Percentiles rank a stretch among this genome's conserved stretches.
phyloP scores from a whole-genome alignment of 2,113 vertebrate genomes.

The Physeter macrocephalus region DNA sequence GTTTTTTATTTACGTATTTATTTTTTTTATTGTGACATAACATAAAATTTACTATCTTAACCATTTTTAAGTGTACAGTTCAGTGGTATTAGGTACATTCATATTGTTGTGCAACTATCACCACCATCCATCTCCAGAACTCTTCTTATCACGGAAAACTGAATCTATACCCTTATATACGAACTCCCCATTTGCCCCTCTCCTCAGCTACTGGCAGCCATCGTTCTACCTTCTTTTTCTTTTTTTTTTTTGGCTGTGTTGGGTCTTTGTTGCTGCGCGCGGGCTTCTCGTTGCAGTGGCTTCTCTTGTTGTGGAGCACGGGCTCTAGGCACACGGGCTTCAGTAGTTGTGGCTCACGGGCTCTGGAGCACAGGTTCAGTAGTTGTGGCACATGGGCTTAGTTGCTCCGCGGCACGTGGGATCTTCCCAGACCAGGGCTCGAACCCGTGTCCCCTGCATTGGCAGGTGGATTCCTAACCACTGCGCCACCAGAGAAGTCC shows the following conservation, averaged over 20 bases:
- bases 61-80: background rate
- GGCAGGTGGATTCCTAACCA: background rate
- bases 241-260: background rate
- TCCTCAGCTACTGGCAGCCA: background rate
- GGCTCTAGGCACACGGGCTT: too few relatives aligned
- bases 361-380: too few relatives aligned
- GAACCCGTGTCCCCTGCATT: background rate
- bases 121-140: background rate
- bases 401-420: background rate
- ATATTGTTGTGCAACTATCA: background rate
- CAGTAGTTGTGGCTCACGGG: too few relatives aligned
- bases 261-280: too few relatives aligned
- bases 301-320: too few relatives aligned
- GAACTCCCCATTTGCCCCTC: background rate
- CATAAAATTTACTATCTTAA: background rate
- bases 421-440: background rate
- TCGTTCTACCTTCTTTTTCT: background rate
- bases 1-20: too few relatives aligned
- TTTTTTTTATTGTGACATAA: background rate
- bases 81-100: background rate
- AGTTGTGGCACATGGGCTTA: too few relatives aligned
- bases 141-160: background rate
- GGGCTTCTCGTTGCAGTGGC: too few relatives aligned
- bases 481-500: background rate
- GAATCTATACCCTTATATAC: background rate